Evolutionary conservation across 2,113 vertebrate species (phyloP).

Genomic region (Lepus americanus): DNA sequence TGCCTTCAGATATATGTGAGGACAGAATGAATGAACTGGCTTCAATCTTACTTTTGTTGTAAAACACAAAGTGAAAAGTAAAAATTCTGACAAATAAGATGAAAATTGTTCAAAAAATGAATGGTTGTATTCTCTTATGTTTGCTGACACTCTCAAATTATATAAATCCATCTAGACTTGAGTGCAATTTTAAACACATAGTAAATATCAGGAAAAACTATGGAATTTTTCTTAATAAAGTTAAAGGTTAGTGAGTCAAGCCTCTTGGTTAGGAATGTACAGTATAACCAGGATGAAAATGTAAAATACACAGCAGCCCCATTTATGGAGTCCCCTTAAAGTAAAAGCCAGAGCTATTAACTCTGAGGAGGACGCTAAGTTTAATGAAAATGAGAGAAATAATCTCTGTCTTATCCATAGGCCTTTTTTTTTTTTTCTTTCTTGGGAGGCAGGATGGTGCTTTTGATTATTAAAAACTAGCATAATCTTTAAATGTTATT

Average conservation of each 20-base stretch:
- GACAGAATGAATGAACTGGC: neutral
- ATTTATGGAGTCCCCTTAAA: neutral
- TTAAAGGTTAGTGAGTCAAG: neutral
- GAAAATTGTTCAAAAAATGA: conserved; percentile 35
- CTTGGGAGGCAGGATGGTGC: too few relatives aligned
- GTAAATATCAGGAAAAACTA: neutral
- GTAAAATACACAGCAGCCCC: neutral
- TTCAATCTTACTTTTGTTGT: neutral
- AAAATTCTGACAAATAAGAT: conserved; percentile 23
- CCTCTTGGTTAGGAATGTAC: neutral
- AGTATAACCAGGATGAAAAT: neutral
- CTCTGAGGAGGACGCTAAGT: neutral
- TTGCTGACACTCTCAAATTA: neutral
- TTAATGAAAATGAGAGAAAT: neutral
- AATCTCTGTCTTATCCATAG: neutral
- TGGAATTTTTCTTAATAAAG: neutral
- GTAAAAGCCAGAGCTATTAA: neutral
- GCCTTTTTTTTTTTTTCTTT: neutral
- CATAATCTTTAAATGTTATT: neutral
- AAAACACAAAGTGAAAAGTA: neutral
- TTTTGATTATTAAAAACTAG: neutral
- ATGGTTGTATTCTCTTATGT: neutral
- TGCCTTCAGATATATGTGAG: neutral
- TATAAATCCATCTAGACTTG: neutral
- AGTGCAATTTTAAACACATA: conserved; percentile 9